Conservation (phyloP, 2,888 invertebrate genomes). For the Ceriagrion tenellum region DNA sequence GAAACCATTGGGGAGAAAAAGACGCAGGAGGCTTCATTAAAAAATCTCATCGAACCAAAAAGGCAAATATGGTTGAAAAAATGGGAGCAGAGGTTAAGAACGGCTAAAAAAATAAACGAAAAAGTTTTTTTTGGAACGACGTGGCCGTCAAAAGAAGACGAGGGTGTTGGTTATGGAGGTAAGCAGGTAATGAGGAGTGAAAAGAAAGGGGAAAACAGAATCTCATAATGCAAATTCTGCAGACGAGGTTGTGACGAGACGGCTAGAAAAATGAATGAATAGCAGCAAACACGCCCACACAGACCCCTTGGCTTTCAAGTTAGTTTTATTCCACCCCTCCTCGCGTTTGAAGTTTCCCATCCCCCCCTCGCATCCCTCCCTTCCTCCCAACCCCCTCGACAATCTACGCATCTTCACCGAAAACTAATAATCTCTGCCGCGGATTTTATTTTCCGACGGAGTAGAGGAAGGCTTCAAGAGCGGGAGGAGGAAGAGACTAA, state of each 20-base stretch:
- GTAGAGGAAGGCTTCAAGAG: too few species aligned
- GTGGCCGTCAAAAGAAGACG: background rate
- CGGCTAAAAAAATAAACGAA: too few species aligned
- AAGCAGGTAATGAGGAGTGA: background rate
- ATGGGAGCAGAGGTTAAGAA: too few species aligned
- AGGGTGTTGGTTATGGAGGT: background rate
- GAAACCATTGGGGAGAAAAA: too few species aligned
- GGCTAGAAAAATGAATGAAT: background rate
- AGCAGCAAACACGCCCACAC: too few species aligned
- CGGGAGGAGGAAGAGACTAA: background rate
- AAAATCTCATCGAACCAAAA: too few species aligned
- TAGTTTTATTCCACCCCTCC: too few species aligned
- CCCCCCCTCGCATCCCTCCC: background rate
- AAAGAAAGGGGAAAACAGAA: background rate
- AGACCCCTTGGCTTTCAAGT: too few species aligned
- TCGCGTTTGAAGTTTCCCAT: too few species aligned
- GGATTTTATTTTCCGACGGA: background rate
- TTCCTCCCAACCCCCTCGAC: background rate
- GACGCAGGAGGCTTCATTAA: too few species aligned
- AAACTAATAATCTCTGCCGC: conserved; percentile 1
- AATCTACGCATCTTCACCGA: background rate
- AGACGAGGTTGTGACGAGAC: conserved; percentile 17
- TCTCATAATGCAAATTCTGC: conserved; percentile 45
- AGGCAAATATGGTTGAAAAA: too few species aligned
- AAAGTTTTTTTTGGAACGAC: too few species aligned